Percentiles rank a stretch among this genome's conserved stretches.
Evolutionary conservation across 2,888 invertebrate species (phyloP).

Genomic region (Eupeodes latifasciatus): DNA sequence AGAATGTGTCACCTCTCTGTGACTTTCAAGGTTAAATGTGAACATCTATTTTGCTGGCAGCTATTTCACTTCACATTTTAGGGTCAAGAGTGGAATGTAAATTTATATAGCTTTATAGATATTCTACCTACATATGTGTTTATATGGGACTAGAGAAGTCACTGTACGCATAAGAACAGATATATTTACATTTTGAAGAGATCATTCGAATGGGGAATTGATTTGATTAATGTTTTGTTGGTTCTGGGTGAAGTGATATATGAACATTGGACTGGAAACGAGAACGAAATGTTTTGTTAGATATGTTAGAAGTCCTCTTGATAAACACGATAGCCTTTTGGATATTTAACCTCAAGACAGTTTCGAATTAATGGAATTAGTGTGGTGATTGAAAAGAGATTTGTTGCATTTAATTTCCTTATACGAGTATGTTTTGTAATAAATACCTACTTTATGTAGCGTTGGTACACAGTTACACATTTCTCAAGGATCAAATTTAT

Average conservation of each 20-base stretch:
- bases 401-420: slow-evolving; percentile 11
- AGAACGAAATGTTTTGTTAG: slow-evolving; percentile 14
- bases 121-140: not conserved
- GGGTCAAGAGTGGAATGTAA: slow-evolving; percentile 24
- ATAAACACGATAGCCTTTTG: slow-evolving; percentile 20
- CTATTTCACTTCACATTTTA: slow-evolving; percentile 27
- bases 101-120: slow-evolving; percentile 3
- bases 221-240: slow-evolving; percentile 44
- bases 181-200: slow-evolving; percentile 23
- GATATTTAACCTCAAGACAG: slow-evolving; percentile 29
- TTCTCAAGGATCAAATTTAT: not conserved
- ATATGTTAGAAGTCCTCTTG: not conserved
- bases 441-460: too few species aligned
- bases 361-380: slow-evolving; percentile 28
- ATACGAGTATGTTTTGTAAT: too few species aligned
- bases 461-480: too few species aligned
- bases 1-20: slow-evolving; percentile 50
- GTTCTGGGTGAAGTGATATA: slow-evolving; percentile 44
- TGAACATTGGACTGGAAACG: slow-evolving; percentile 33
- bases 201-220: slow-evolving; percentile 55
- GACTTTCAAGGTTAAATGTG: slow-evolving; percentile 61
- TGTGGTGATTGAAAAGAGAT: slow-evolving; percentile 14
- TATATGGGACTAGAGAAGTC: slow-evolving; percentile 12
- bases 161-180: slow-evolving; percentile 29
- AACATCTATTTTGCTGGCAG: slow-evolving; percentile 53